phyloP scores from a whole-genome alignment of 2,797 vertebrate species.

The Rhyacichthys aspro region DNA sequence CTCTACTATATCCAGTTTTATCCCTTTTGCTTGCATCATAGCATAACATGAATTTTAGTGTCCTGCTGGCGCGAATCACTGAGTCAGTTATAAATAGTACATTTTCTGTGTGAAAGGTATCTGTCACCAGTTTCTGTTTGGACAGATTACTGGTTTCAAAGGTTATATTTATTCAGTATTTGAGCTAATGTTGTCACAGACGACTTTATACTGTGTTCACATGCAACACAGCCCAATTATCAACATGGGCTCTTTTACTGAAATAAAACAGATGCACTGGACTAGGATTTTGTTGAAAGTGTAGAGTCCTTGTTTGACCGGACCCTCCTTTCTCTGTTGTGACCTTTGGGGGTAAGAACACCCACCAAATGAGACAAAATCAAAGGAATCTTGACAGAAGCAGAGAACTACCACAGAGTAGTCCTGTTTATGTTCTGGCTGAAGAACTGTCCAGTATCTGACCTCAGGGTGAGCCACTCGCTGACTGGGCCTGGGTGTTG shows the following conservation, averaged over 20 bases:
- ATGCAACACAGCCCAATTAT: conserved; percentile 16
- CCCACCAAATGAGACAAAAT: conserved; percentile 59
- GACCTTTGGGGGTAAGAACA: conserved; percentile 56
- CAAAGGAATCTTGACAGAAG: conserved; percentile 31
- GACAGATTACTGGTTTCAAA: conserved; percentile 26
- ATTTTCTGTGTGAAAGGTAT: background rate
- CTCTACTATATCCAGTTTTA: too few relatives aligned
- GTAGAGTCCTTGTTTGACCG: conserved; percentile 51
- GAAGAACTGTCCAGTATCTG: conserved; percentile 37
- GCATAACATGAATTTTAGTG: too few relatives aligned
- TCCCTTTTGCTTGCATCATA: too few relatives aligned
- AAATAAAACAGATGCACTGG: conserved; percentile 2
- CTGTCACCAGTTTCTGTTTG: conserved; percentile 21
- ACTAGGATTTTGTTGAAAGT: conserved; percentile 26
- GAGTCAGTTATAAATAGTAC: background rate
- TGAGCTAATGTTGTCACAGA: conserved; percentile 10
- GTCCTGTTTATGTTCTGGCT: conserved; percentile 20
- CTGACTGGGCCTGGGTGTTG: conserved; percentile 27
- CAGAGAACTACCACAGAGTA: conserved; percentile 18
- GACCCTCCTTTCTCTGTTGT: conserved; percentile 27
- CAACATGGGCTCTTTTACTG: conserved; percentile 6
- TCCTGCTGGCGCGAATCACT: background rate
- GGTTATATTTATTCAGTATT: conserved; percentile 28
- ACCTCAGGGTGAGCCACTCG: conserved; percentile 31
- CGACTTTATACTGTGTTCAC: conserved; percentile 9